Evolutionary conservation across 2,888 invertebrate species (phyloP).

Genomic region (Hypercompe scribonia): DNA sequence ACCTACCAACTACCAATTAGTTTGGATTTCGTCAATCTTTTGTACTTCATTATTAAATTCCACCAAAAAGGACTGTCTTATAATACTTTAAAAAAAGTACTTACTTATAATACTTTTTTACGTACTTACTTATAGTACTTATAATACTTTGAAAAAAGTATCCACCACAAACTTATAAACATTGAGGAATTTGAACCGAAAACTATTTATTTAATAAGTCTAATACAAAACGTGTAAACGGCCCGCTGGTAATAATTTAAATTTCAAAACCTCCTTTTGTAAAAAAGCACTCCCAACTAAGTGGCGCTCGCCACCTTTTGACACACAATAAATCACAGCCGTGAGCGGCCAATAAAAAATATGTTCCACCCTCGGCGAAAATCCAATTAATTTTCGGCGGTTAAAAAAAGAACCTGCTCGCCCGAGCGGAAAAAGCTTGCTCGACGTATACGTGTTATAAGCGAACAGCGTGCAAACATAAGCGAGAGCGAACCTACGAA

Average conservation of each 20-base stretch:
- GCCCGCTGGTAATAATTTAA: constrained; percentile 66
- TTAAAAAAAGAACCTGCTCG: constrained; percentile 82
- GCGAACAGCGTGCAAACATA: constrained; percentile 50
- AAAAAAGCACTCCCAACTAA: constrained; percentile 81
- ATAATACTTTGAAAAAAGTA: too few species aligned
- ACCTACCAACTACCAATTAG: background rate
- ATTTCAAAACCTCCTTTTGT: constrained; percentile 72
- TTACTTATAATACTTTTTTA: too few species aligned
- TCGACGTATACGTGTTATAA: constrained; percentile 52
- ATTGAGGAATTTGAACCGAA: constrained; percentile 12
- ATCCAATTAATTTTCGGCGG: constrained; percentile 86
- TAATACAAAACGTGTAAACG: constrained; percentile 45
- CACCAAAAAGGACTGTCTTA: background rate
- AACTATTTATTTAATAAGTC: constrained; percentile 42
- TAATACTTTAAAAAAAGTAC: too few species aligned
- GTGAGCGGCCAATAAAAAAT: constrained; percentile 86
- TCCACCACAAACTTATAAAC: background rate
- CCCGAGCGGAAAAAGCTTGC: constrained; percentile 80
- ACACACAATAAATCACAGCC: constrained; percentile 86
- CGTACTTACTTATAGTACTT: too few species aligned
- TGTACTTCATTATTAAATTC: background rate
- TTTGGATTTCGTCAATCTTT: background rate
- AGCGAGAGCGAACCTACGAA: constrained; percentile 41
- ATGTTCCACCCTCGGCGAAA: constrained; percentile 86
- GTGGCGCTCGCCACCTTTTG: constrained; percentile 86